Evolutionary conservation across 2,888 invertebrate genomes (phyloP).

Genomic region (Dasypogon diadema): DNA sequence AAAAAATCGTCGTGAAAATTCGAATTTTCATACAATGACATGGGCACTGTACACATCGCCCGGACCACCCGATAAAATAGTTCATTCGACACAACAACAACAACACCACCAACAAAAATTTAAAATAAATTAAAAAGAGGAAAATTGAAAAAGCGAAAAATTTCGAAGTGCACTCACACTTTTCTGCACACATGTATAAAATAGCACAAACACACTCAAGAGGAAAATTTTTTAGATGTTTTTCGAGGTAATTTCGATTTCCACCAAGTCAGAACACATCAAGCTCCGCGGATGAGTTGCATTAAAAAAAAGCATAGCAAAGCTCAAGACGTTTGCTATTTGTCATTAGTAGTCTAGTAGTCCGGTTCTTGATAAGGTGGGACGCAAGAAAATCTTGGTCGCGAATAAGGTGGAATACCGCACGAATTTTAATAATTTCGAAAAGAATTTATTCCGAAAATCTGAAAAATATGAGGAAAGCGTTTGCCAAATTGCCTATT

Average conservation of each 20-base stretch:
- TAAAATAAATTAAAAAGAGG: conserved; percentile 43
- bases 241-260: conserved; percentile 26
- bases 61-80: conserved; percentile 32
- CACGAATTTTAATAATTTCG: conserved; percentile 4
- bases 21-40: conserved; percentile 47
- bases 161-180: conserved; percentile 42
- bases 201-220: background rate
- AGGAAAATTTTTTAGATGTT: conserved; percentile 6
- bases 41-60: background rate
- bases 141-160: conserved; percentile 44
- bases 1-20: conserved; percentile 48
- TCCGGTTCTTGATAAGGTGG: too few relatives aligned
- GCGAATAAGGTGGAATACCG: too few relatives aligned
- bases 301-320: background rate
- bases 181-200: background rate
- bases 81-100: conserved; percentile 23
- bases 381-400: too few relatives aligned
- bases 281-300: background rate
- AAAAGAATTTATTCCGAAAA: background rate
- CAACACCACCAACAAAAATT: conserved; percentile 23
- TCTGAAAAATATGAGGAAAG: background rate
- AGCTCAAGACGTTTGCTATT: background rate
- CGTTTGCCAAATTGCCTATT: conserved; percentile 11
- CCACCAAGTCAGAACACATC: background rate
- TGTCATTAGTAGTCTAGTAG: background rate